Evolutionary conservation across 2,797 vertebrate species (phyloP).

Genomic region (Acropternis orthonyx): DNA sequence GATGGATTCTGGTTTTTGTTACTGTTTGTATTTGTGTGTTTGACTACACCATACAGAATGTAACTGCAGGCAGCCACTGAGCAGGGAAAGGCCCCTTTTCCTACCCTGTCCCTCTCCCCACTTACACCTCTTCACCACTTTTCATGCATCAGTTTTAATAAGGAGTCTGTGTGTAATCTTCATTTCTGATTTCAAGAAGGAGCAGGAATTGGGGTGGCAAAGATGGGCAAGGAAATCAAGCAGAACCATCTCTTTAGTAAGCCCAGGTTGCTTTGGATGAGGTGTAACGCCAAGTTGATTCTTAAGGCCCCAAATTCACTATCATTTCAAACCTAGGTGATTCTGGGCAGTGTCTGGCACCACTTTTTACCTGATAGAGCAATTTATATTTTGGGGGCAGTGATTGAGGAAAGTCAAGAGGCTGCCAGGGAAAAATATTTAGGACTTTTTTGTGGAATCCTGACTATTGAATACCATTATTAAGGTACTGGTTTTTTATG

Average conservation of each 20-base stretch:
- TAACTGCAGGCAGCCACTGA: neutral
- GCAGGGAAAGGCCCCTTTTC: neutral
- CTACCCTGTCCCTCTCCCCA: neutral
- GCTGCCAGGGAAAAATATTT: neutral
- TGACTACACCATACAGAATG: neutral
- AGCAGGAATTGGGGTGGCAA: neutral
- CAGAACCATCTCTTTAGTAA: neutral
- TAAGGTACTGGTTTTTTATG: neutral
- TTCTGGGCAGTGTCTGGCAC: neutral
- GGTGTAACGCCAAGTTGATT: neutral
- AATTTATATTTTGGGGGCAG: neutral
- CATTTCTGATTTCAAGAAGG: neutral
- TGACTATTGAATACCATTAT: neutral
- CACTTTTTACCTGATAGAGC: neutral
- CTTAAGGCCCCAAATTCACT: neutral
- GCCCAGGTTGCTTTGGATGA: neutral
- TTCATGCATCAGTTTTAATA: neutral
- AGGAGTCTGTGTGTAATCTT: neutral
- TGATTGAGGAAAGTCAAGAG: neutral
- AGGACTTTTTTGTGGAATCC: neutral
- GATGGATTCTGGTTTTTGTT: neutral
- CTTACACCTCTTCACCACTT: neutral
- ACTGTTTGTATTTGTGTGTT: neutral
- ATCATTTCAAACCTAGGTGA: neutral
- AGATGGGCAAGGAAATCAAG: neutral